Evolutionary conservation across 2,797 vertebrate species (phyloP).

Genomic region (Ctenosaura bakeri): DNA sequence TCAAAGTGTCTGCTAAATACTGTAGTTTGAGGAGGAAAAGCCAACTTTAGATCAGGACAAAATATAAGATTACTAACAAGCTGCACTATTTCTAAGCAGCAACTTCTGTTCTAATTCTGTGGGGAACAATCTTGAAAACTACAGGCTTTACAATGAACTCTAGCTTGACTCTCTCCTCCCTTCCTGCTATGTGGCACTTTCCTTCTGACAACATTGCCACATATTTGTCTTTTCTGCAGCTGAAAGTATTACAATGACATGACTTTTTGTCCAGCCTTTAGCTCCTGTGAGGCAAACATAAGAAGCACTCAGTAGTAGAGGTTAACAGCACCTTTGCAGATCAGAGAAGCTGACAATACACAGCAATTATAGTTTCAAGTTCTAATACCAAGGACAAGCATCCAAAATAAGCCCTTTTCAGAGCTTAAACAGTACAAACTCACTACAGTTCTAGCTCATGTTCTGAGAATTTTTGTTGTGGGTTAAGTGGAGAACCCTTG

Average conservation of each 20-base stretch:
- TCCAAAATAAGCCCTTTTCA: not conserved
- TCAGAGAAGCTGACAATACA: slow-evolving; percentile 4
- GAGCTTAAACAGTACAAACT: not conserved
- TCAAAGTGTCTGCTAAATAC: not conserved
- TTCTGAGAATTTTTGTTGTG: slow-evolving; percentile 2
- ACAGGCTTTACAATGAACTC: not conserved
- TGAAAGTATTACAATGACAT: not conserved
- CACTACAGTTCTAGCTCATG: not conserved
- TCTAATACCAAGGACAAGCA: slow-evolving; percentile 12
- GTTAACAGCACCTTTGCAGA: slow-evolving; percentile 32
- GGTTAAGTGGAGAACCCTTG: slow-evolving; percentile 36
- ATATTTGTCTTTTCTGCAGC: not conserved
- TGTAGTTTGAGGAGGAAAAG: not conserved
- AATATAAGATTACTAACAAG: not conserved
- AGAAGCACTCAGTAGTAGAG: slow-evolving; percentile 10
- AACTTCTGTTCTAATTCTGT: not conserved
- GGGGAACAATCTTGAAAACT: slow-evolving; percentile 12
- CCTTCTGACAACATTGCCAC: not conserved
- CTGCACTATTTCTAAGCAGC: not conserved
- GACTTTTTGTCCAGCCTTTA: slow-evolving; percentile 8
- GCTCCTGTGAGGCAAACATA: not conserved
- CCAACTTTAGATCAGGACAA: not conserved
- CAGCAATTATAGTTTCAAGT: slow-evolving; percentile 1
- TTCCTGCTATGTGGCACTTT: not conserved
- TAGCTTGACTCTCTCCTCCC: not conserved